These are phyloP conservation scores for Hirudinaria manillensis DNA, from an alignment of 2,888 invertebrate species.

Conservation along the genomic window DNA sequence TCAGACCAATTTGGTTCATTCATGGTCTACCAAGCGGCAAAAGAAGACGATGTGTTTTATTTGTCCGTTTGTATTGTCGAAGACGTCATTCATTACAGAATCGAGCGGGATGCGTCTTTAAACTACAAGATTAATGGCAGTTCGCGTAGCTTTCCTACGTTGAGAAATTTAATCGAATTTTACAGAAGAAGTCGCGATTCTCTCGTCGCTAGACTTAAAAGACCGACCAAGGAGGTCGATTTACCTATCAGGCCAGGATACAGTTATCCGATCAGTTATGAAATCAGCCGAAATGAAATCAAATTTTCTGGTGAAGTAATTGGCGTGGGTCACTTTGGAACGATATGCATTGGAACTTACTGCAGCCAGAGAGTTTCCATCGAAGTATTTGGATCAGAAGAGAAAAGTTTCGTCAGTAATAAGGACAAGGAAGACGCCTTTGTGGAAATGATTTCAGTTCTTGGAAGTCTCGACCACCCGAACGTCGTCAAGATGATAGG, in stretches of 20 bases:
- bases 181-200: slow-evolving; percentile 39
- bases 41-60: background rate
- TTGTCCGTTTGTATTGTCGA: background rate
- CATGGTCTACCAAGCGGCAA: slow-evolving; percentile 36
- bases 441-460: slow-evolving; percentile 37
- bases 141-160: slow-evolving; percentile 39
- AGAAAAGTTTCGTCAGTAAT: slow-evolving; percentile 32
- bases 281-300: slow-evolving; percentile 34
- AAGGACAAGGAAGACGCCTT: slow-evolving; percentile 40
- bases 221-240: slow-evolving; percentile 38
- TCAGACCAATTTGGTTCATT: slow-evolving; percentile 40
- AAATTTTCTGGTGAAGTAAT: slow-evolving; percentile 33
- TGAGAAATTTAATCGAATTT: slow-evolving; percentile 38
- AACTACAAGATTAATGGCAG: slow-evolving; percentile 38
- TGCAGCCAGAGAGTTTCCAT: slow-evolving; percentile 37
- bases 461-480: slow-evolving; percentile 38
- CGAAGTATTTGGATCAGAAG: slow-evolving; percentile 36
- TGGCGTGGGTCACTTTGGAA: slow-evolving; percentile 39
- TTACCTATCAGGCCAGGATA: slow-evolving; percentile 39
- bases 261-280: slow-evolving; percentile 37
- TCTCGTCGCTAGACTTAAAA: slow-evolving; percentile 37
- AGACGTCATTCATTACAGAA: slow-evolving; percentile 30
- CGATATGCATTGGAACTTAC: slow-evolving; percentile 40
- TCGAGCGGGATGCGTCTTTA: background rate
- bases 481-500: slow-evolving; percentile 39